These are phyloP conservation scores for Leuciscus waleckii DNA, from an alignment of 2,797 vertebrate species.

Conservation along the genomic window DNA sequence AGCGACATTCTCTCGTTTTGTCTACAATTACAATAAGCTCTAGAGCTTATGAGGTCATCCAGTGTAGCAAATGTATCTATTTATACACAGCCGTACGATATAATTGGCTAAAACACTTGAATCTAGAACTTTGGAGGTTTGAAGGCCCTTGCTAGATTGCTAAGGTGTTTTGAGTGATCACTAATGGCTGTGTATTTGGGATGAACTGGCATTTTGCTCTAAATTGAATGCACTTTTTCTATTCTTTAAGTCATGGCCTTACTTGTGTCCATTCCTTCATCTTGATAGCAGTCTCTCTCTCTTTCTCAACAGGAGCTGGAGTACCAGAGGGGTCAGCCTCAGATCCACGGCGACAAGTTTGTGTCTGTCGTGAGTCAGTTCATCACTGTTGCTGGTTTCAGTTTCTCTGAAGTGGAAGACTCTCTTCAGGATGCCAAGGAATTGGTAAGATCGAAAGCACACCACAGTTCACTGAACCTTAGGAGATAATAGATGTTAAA, in stretches of 20 bases:
- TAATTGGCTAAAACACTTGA: background rate
- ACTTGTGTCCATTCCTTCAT: background rate
- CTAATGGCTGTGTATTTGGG: background rate
- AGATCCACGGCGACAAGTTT: conserved; percentile 84
- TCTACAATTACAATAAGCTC: conserved; percentile 1
- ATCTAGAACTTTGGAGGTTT: background rate
- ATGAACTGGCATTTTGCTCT: background rate
- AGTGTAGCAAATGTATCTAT: conserved; percentile 14
- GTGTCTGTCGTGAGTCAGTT: conserved; percentile 93
- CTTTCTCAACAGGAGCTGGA: conserved; percentile 80
- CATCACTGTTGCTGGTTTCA: conserved; percentile 91
- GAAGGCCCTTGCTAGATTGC: background rate
- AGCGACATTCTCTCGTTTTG: conserved; percentile 66
- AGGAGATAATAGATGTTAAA: background rate
- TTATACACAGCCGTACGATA: background rate
- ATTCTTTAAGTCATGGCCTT: background rate
- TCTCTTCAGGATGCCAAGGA: conserved; percentile 89
- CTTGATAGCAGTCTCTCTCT: conserved; percentile 10
- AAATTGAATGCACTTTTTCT: background rate
- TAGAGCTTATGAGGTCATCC: background rate
- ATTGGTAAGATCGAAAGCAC: conserved; percentile 76
- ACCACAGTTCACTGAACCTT: background rate
- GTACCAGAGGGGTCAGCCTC: conserved; percentile 82
- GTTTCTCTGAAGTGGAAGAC: conserved; percentile 92
- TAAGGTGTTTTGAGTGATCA: background rate